Base-by-base conservation (phyloP, 2,797 vertebrate species). In the Coregonus sp. region DNA sequence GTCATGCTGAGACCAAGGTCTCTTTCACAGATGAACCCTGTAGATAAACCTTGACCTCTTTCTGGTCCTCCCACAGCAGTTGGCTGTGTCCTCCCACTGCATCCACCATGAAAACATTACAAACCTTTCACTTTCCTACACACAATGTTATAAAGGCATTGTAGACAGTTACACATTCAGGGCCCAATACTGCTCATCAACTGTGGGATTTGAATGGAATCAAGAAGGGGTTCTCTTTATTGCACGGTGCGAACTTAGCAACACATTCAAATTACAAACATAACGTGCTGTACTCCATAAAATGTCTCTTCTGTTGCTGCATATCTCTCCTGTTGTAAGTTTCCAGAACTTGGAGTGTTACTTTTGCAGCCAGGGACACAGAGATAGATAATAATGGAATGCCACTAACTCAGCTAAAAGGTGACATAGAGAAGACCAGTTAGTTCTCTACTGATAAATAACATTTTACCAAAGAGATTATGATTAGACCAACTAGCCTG, bases 21-120 rank as follows among this genome's bases (percentile, higher is more conserved):
- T 47, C 9, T 47, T 47, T 47, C 40, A 47, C 2, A 47, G 40
- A 47, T 47, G 9, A 47, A 2, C 40, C 40, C 40, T 47, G 40
- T 12, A 47, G 69, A 80, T 80, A 81, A 83, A 78, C 18, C 29
- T 65, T 83, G 81, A 81, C 59, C 81, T 81, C 78, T n/a, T 56
- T 6, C 56, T 67, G 31, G 37, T 71, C 70, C 72, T 69, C 77
- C 18, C 78, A 29, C 25, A 63, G 11, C 37, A 37, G 14, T 37
- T 67, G 59, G 59, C 31, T 33, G 31, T 18, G 31, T 67, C 66
- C 63, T 29, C 14, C 4, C 25, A 16, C 56, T 11, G 25, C 59
- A 20, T 63, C 9, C 7, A 11, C 59, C 59, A 29, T 18, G 25
- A 25, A 25, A 25, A 63, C 1, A 11, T 11, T 25, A 25, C 59